These are phyloP conservation scores for Elephas maximus DNA, from an alignment of 2,113 vertebrate genomes.

Conservation along the genomic window DNA sequence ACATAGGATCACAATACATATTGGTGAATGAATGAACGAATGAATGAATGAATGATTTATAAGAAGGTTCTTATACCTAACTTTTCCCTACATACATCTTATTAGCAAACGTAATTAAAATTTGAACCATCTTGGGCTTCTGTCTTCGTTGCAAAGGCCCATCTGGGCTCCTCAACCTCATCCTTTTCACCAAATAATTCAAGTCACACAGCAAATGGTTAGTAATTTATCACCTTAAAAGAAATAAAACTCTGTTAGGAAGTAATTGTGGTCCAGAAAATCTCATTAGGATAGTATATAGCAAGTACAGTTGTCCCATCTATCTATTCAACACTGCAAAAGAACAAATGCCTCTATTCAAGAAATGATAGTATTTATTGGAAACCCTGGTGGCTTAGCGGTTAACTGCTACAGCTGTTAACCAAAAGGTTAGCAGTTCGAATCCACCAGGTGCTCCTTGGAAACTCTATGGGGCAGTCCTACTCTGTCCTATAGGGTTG, in stretches of 20 bases:
- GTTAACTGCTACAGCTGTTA: too few species aligned
- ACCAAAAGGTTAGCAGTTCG: too few species aligned
- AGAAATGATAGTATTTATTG: not conserved
- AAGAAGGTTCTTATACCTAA: not conserved
- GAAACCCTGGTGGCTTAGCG: too few species aligned
- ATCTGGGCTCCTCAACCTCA: constrained; percentile 76
- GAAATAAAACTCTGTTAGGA: not conserved
- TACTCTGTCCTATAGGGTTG: too few species aligned
- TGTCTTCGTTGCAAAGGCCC: constrained; percentile 63
- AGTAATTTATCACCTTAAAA: constrained; percentile 73
- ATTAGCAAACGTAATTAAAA: constrained; percentile 74
- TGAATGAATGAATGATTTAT: not conserved
- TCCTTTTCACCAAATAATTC: constrained; percentile 60
- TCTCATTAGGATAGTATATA: constrained; percentile 59
- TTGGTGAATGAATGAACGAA: constrained; percentile 20
- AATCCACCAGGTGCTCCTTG: too few species aligned
- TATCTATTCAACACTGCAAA: constrained; percentile 32
- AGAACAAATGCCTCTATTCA: constrained; percentile 26
- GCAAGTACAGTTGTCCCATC: constrained; percentile 51
- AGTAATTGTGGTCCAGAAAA: constrained; percentile 57
- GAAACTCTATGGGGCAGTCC: too few species aligned
- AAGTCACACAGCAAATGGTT: constrained; percentile 72
- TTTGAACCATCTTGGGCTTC: constrained; percentile 51
- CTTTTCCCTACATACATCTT: constrained; percentile 12
- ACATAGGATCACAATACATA: not conserved